A percentile compares a stretch with the other conserved stretches of the same genome.
Evolutionary conservation across 2,113 vertebrate genomes (phyloP).

Genomic region (Narcine bancroftii): DNA sequence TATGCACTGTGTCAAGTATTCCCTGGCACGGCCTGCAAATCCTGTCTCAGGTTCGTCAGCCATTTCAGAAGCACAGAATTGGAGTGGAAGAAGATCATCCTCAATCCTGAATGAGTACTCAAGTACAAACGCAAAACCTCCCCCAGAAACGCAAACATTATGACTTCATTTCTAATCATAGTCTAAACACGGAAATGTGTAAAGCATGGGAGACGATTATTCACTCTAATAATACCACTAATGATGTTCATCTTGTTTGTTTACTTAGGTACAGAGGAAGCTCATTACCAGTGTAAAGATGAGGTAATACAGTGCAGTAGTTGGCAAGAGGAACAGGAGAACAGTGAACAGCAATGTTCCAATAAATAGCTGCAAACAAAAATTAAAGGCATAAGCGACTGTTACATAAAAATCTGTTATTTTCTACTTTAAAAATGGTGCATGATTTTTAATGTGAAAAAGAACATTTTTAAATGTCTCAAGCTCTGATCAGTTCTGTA

Average conservation of each 20-base stretch:
- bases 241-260: neutral
- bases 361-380: conserved; percentile 72
- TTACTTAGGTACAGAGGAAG: conserved; percentile 14
- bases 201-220: neutral
- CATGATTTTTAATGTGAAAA: no score
- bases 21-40: no score
- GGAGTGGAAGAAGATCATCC: no score
- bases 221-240: neutral
- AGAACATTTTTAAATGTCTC: no score
- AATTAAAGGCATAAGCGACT: neutral
- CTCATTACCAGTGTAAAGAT: conserved; percentile 85
- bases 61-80: no score
- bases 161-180: conserved; percentile 4
- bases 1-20: neutral
- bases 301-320: conserved; percentile 89
- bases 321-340: conserved; percentile 87
- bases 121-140: neutral
- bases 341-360: conserved; percentile 90
- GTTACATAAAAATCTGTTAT: neutral
- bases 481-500: no score
- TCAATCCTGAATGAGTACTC: no score
- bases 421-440: neutral
- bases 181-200: neutral
- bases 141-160: neutral
- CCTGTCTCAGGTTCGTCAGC: no score